These are phyloP conservation scores for Temnothorax ravouxi DNA, from an alignment of 2,888 invertebrate genomes.

Conservation along the genomic window DNA sequence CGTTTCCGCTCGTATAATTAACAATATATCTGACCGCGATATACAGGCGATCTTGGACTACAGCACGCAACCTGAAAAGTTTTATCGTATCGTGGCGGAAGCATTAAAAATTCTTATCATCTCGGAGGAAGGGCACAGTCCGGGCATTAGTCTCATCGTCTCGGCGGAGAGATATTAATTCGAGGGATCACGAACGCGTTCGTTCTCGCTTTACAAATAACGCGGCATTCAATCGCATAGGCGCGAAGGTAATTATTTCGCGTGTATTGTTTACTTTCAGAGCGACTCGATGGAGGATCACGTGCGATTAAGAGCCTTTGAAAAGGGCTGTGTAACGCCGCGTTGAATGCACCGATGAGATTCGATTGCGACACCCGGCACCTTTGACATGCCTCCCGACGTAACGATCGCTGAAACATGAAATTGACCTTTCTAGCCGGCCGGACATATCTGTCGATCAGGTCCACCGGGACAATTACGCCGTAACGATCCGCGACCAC, in stretches of 20 bases:
- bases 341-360: constrained; percentile 51
- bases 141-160: neutral
- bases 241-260: constrained; percentile 38
- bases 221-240: constrained; percentile 38
- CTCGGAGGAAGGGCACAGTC: neutral
- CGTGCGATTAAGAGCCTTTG: constrained; percentile 45
- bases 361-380: constrained; percentile 61
- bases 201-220: constrained; percentile 35
- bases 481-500: constrained; percentile 75
- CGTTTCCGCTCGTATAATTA: constrained; percentile 70
- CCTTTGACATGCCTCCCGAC: constrained; percentile 65
- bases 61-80: constrained; percentile 33
- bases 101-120: constrained; percentile 33
- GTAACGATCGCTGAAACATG: constrained; percentile 70
- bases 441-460: constrained; percentile 66
- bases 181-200: neutral
- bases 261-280: constrained; percentile 36
- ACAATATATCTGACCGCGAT: constrained; percentile 56
- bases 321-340: constrained; percentile 26
- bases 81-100: constrained; percentile 58
- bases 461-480: constrained; percentile 76
- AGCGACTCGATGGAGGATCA: constrained; percentile 26
- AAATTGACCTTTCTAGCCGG: constrained; percentile 76
- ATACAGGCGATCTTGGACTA: constrained; percentile 51
- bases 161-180: constrained; percentile 5